Base-by-base conservation (phyloP, 2,113 vertebrate species). In the Riparia riparia region DNA sequence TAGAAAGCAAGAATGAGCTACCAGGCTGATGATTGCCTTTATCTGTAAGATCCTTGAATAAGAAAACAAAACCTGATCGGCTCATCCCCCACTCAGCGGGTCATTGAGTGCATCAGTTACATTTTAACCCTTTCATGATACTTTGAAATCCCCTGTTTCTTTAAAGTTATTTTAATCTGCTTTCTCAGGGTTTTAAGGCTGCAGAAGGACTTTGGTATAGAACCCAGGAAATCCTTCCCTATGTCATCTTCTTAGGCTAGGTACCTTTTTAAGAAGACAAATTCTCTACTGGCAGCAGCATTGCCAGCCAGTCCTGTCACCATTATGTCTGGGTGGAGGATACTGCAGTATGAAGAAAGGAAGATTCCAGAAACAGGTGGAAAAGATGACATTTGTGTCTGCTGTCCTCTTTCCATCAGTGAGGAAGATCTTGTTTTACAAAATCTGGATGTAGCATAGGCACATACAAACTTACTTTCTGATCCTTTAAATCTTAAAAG, bases 41-140 rank as follows among this genome's bases (percentile, higher is more conserved):
- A 86, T 96, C 92, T 96, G 44, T 51, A 28, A 61, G 54, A 61
- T 66, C 79, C 69, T 5, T 81, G 93, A 89, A 94, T 95, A 86
- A 86, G 90, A 96, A 97, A 93, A 93, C 95, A 96, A 96, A 95
- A 92, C 79, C 71, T 71, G 34, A 90, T 90, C 79, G 70, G 79
- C 63, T 96, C 45, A 89, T 81, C 51, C 76, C 88, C 90, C 61
- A 53, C 72, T 93, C 79, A 71, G 68, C 51, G 68, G 44, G 45
- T 92, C 54, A 44, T 25, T 78, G 95, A 90, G n/a, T 53, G 81
- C 56, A 83, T 53, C 71, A 65, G 92, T 88, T 90, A 41, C 92
- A 61, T 71, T 94, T 96, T 96, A 96, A 97, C 90, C 76, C 88
- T 86, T 96, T 34, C 60, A 10, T 32, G 82, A 49, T 78, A 49